Evolutionary conservation across 2,113 vertebrate species (phyloP).

Genomic region (Psilopogon haemacephalus): DNA sequence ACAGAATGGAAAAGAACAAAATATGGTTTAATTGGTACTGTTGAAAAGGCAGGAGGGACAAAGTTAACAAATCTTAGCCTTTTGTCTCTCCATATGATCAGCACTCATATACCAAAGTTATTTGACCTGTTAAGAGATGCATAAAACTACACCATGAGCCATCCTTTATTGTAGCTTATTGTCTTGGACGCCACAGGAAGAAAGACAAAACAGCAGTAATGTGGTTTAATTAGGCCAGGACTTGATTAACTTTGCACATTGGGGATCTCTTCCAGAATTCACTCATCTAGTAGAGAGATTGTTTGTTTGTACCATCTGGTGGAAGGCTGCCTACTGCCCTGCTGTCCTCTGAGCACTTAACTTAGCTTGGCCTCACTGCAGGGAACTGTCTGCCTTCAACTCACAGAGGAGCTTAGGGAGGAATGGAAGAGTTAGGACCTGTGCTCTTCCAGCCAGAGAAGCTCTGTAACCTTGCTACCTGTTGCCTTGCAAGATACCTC

Average conservation of each 20-base stretch:
- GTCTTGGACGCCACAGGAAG: not conserved
- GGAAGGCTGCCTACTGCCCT: not conserved
- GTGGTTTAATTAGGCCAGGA: not conserved
- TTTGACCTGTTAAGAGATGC: not conserved
- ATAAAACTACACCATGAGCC: not conserved
- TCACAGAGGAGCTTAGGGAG: not conserved
- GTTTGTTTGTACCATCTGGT: not conserved
- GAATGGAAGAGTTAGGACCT: not conserved
- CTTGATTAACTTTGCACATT: not conserved
- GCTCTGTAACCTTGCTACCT: not conserved
- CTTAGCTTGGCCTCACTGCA: not conserved
- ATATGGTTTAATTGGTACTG: not conserved
- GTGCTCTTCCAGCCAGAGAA: not conserved
- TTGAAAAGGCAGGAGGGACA: not conserved
- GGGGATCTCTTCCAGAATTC: not conserved
- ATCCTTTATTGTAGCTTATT: not conserved
- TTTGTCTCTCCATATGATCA: not conserved
- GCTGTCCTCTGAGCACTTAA: not conserved
- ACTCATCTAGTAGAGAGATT: accelerated
- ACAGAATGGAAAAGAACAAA: not conserved
- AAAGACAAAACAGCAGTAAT: not conserved
- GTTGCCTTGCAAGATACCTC: not conserved
- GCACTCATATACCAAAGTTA: not conserved
- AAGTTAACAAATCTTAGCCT: constrained; percentile 19
- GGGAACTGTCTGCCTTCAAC: not conserved